phyloP scores from a whole-genome alignment of 1,140 invertebrate species.

The Caenorhabditis tropicalis region DNA sequence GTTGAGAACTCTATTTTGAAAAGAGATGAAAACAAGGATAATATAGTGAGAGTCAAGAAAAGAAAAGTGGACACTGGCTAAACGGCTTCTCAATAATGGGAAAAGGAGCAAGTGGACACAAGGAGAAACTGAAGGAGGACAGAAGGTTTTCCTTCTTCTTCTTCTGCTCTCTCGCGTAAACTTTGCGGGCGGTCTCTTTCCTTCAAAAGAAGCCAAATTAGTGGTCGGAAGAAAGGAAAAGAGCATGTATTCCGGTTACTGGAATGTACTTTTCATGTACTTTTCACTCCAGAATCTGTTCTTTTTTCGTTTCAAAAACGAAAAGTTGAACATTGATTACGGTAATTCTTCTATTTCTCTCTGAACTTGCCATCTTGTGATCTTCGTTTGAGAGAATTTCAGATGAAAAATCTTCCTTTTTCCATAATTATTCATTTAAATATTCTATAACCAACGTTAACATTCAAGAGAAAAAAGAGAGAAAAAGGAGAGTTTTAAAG shows the following conservation, averaged over 20 bases:
- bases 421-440: neutral
- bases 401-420: too few species aligned
- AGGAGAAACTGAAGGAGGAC: neutral
- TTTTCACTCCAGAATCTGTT: neutral
- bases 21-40: neutral
- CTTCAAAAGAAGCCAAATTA: conserved; percentile 4
- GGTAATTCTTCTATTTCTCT: too few species aligned
- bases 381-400: too few species aligned
- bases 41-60: neutral
- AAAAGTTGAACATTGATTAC: too few species aligned
- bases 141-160: too few species aligned
- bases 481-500: neutral
- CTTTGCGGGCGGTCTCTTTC: conserved; percentile 1
- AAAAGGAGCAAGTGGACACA: neutral
- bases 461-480: neutral
- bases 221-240: neutral
- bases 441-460: neutral
- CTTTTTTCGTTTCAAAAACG: neutral
- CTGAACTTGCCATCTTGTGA: too few species aligned
- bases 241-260: conserved; percentile 19
- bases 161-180: conserved; percentile 25
- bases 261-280: neutral
- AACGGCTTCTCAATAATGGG: conserved; percentile 35
- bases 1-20: too few species aligned
- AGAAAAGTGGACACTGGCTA: conserved; percentile 26